phyloP scores from a whole-genome alignment of 2,888 invertebrate genomes.

The Nomada ruficornis region DNA sequence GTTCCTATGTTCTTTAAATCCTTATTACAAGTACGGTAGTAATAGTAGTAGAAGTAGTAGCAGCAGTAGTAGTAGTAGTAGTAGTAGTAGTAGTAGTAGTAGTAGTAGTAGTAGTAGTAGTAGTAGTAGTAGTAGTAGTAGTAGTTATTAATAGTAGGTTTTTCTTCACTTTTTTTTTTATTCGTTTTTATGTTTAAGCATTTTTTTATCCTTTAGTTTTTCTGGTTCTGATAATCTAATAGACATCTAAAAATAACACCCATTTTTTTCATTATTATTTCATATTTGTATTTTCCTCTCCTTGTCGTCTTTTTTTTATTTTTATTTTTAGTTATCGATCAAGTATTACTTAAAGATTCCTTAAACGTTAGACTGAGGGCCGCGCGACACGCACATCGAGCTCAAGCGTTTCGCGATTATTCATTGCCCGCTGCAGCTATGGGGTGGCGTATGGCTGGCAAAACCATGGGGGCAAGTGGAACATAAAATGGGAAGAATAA shows the following conservation, averaged over 20 bases:
- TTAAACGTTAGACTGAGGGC: conserved; percentile 77
- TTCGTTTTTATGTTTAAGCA: conserved; percentile 74
- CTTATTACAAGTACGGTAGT: conserved; percentile 79
- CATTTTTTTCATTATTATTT: conserved; percentile 81
- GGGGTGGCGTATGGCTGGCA: neutral
- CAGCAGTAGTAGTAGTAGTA: conserved; percentile 62
- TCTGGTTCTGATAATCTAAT: conserved; percentile 84
- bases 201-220: conserved; percentile 84
- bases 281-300: conserved; percentile 76
- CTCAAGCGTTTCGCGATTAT: conserved; percentile 47
- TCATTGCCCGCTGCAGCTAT: neutral
- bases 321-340: conserved; percentile 73
- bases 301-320: conserved; percentile 59
- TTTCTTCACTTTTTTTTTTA: conserved; percentile 73
- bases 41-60: conserved; percentile 65
- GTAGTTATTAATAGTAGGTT: conserved; percentile 70
- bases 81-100: conserved; percentile 64
- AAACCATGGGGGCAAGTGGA: neutral
- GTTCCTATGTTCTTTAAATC: conserved; percentile 79
- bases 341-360: conserved; percentile 76
- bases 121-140: conserved; percentile 65
- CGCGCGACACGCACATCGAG: conserved; percentile 51
- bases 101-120: conserved; percentile 52
- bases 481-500: neutral
- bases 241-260: conserved; percentile 85